Evolutionary conservation across 2,113 vertebrate genomes (phyloP).

Genomic region (Ailurus styani): DNA sequence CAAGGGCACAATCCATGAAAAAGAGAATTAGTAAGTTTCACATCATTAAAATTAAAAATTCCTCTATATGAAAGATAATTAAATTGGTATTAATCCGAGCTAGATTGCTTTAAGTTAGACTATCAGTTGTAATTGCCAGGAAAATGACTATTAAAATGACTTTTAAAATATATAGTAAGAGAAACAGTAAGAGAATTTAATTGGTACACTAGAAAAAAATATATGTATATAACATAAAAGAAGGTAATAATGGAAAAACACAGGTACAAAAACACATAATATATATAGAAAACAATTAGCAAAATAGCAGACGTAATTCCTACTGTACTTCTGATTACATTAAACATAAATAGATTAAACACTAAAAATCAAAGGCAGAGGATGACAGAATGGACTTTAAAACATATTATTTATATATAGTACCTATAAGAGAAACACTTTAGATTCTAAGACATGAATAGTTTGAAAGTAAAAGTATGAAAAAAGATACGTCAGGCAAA

Average conservation of each 20-base stretch:
- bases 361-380: neutral
- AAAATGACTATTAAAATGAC: neutral
- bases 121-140: neutral
- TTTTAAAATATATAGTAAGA: neutral
- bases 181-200: neutral
- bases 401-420: neutral
- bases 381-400: neutral
- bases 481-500: neutral
- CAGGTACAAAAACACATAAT: neutral
- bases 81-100: neutral
- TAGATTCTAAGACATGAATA: neutral
- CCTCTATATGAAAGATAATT: neutral
- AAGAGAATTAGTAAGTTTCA: neutral
- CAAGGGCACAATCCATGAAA: neutral
- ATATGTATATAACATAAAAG: neutral
- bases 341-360: neutral
- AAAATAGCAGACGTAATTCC: neutral
- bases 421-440: neutral
- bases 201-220: neutral
- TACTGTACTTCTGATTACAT: neutral
- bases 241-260: neutral
- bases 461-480: neutral
- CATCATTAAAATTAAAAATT: neutral
- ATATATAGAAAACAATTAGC: neutral
- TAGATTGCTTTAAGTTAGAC: neutral